Evolutionary conservation across 2,888 invertebrate genomes (phyloP).

Genomic region (Apamea sordens): DNA sequence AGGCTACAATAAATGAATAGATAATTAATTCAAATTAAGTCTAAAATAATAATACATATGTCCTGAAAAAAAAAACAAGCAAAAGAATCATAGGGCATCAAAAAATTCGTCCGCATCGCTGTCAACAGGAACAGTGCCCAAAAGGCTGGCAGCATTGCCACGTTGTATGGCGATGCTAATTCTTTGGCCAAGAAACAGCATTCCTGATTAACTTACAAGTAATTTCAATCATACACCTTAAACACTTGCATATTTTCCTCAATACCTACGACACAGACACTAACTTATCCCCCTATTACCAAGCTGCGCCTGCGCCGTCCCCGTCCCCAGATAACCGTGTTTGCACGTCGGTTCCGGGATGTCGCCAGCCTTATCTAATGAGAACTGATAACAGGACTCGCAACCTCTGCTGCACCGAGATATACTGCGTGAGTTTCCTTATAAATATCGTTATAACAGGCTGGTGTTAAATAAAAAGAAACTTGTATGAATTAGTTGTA

Average conservation of each 20-base stretch:
- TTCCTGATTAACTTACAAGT: not conserved
- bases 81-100: no score
- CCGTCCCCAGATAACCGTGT: constrained; percentile 76
- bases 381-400: constrained; percentile 75
- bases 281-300: constrained; percentile 33
- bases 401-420: constrained; percentile 60
- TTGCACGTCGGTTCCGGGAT: constrained; percentile 81
- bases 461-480: constrained; percentile 3
- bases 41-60: no score
- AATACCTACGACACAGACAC: constrained; percentile 23
- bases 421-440: constrained; percentile 54
- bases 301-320: constrained; percentile 63
- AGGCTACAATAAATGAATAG: no score
- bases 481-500: constrained; percentile 1
- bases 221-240: not conserved
- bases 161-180: no score
- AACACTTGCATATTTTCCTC: not conserved
- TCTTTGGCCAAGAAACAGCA: no score
- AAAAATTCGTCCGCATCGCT: no score
- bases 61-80: no score
- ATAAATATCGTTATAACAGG: constrained; percentile 12
- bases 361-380: constrained; percentile 80
- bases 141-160: no score
- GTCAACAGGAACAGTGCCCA: no score
- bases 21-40: no score